Evolutionary conservation across 1,140 invertebrate genomes (phyloP).

Genomic region (Bombus terrestris): DNA sequence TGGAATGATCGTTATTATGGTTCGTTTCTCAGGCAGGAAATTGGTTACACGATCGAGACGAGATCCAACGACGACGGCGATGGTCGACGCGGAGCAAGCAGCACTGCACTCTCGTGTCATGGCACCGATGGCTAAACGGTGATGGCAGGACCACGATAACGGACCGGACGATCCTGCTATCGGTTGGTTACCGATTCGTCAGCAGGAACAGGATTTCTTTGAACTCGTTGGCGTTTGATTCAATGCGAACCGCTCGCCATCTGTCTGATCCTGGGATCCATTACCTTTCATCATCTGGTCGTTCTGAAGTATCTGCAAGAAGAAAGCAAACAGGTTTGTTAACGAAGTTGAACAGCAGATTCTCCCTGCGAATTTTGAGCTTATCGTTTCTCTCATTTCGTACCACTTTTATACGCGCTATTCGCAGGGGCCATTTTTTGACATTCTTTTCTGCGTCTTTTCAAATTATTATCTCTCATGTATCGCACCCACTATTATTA

Average conservation of each 20-base stretch:
- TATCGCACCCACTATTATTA: too few relatives aligned
- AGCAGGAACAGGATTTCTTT: slow-evolving; percentile 86
- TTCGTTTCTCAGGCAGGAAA: not conserved
- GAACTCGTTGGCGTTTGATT: slow-evolving; percentile 83
- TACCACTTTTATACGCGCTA: too few relatives aligned
- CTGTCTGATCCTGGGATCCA: slow-evolving; percentile 83
- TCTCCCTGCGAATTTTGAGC: too few relatives aligned
- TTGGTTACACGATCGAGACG: not conserved
- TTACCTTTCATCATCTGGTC: slow-evolving; percentile 87
- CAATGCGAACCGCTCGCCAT: slow-evolving; percentile 85
- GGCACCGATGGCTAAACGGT: slow-evolving; percentile 31
- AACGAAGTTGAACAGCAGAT: not conserved
- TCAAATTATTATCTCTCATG: too few relatives aligned
- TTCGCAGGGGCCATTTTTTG: too few relatives aligned
- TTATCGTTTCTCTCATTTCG: too few relatives aligned
- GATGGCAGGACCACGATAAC: slow-evolving; percentile 32
- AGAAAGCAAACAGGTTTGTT: not conserved
- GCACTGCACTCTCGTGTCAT: slow-evolving; percentile 28
- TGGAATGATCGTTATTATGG: not conserved
- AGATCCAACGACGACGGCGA: not conserved
- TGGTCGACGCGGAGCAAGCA: not conserved
- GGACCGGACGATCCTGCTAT: slow-evolving; percentile 28
- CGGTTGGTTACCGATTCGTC: slow-evolving; percentile 77
- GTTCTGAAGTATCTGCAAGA: slow-evolving; percentile 86
- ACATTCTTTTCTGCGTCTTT: too few relatives aligned